phyloP scores from a whole-genome alignment of 2,797 vertebrate species.

The Halcyon leucocephala region DNA sequence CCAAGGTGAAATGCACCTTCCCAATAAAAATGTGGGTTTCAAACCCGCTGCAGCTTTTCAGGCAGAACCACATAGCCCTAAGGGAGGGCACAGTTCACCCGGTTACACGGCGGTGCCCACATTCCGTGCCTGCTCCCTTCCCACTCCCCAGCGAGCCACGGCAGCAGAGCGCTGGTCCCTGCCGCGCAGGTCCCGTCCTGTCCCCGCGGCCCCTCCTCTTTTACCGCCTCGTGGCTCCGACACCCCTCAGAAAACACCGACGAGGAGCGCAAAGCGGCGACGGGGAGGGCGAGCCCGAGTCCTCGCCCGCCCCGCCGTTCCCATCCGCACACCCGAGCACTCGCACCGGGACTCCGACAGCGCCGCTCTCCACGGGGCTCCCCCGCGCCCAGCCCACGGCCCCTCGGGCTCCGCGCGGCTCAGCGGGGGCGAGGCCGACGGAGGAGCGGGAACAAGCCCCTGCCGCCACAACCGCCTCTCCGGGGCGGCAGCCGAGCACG shows the following conservation, averaged over 20 bases:
- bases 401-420: too few species aligned
- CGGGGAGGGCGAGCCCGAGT: too few species aligned
- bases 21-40: accelerated
- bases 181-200: accelerated
- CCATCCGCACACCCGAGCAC: neutral
- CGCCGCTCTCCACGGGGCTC: too few species aligned
- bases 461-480: accelerated
- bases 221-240: neutral
- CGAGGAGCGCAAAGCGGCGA: accelerated
- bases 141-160: accelerated
- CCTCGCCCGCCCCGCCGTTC: too few species aligned
- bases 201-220: too few species aligned
- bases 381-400: too few species aligned
- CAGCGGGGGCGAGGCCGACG: too few species aligned
- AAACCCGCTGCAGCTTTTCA: neutral
- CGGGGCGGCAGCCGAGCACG: accelerated
- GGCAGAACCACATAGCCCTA: accelerated
- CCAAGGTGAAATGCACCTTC: neutral
- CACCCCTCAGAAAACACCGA: neutral
- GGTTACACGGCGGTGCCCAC: accelerated
- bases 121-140: accelerated
- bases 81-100: too few species aligned
- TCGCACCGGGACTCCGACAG: too few species aligned
- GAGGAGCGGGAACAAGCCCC: accelerated
- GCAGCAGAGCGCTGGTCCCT: accelerated